Base-by-base conservation (phyloP, 2,888 invertebrate species). In the Pediacus dermestoides region DNA sequence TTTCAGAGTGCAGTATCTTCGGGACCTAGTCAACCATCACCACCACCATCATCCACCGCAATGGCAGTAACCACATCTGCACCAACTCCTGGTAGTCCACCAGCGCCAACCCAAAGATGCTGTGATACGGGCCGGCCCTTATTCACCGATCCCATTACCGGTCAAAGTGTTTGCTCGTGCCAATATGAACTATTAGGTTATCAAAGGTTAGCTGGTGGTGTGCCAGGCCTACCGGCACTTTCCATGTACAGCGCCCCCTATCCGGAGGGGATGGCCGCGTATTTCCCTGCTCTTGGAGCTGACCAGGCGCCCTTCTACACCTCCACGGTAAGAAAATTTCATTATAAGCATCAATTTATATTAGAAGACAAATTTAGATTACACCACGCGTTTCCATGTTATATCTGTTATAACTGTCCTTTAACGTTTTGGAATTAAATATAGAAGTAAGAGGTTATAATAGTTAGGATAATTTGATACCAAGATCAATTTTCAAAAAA, bases 51-150 rank as follows among this genome's bases (percentile, higher is more conserved):
- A 64, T 63, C 52, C 30, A 55, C 60, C 36, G 66, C 63, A 35
- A 70, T 68, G 65, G 71, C 70, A 50, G 70, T 69, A 39, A 69
- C 70, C 23, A 66, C 67, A 35, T 65, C 70, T 46, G 66, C 67
- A 40, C 65, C 65, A 41, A 60, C 75, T 67, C 68, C 74, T 55
- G 72, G 72, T 30, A 71, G 77, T 42, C 67, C 78, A 38, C 73
- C 78, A 42, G 50, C 62, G 18, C 36, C 50, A 2, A 55, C 66
- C 52, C 72, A 77, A 46, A 72, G 89, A 59, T 91, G 93, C 75
- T 91, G 93, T 74, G 91, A 93, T 75, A 89, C 91, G 52, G 92
- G 92, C 52, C 80, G 92, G 61, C 85, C 91, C 49, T 81, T 92
- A 67, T 89, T 88, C 74, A 88, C 88, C 65, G 90, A 90, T 71